Percentiles rank a stretch among this genome's conserved stretches.
Conservation (phyloP, 2,113 vertebrate species). For the Desmodus rotundus region DNA sequence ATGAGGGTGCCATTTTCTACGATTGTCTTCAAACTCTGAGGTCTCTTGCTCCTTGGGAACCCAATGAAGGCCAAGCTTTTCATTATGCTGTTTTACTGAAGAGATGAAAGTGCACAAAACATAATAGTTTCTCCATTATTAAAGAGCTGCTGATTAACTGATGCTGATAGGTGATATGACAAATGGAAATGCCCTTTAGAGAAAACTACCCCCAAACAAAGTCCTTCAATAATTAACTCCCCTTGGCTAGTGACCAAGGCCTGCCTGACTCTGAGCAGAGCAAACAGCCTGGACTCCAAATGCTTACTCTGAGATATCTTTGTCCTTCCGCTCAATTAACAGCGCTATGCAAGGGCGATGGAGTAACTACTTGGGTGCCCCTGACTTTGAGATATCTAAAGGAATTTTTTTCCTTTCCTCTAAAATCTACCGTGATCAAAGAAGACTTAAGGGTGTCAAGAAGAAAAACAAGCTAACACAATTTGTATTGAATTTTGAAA, state of each 20-base stretch:
- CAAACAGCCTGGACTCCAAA: conserved; percentile 5
- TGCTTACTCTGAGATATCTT: conserved; percentile 7
- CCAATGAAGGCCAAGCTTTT: not conserved
- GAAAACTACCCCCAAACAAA: conserved; percentile 33
- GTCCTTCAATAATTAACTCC: conserved; percentile 58
- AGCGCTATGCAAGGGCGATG: conserved; percentile 3
- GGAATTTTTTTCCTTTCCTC: conserved; percentile 33
- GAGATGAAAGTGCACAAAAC: conserved; percentile 7
- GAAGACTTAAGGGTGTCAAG: conserved; percentile 60
- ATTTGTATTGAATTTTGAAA: conserved; percentile 61
- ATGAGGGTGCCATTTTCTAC: not conserved
- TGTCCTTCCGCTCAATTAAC: conserved; percentile 41
- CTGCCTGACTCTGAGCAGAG: not conserved
- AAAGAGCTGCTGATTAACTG: conserved; percentile 31
- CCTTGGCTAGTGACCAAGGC: not conserved
- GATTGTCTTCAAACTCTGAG: not conserved
- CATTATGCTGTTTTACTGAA: not conserved
- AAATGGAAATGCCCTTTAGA: conserved; percentile 22
- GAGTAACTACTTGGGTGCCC: conserved; percentile 14
- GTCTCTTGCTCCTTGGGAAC: not conserved
- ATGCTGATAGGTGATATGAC: not conserved
- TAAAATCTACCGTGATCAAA: conserved; percentile 68
- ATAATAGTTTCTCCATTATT: conserved; percentile 30
- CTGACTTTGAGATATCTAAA: conserved; percentile 47
- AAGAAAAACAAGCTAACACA: conserved; percentile 70